A percentile compares a stretch with the other conserved stretches of the same genome.
Conservation (phyloP, 2,113 vertebrate genomes). For the Mystacornis crossleyi region DNA sequence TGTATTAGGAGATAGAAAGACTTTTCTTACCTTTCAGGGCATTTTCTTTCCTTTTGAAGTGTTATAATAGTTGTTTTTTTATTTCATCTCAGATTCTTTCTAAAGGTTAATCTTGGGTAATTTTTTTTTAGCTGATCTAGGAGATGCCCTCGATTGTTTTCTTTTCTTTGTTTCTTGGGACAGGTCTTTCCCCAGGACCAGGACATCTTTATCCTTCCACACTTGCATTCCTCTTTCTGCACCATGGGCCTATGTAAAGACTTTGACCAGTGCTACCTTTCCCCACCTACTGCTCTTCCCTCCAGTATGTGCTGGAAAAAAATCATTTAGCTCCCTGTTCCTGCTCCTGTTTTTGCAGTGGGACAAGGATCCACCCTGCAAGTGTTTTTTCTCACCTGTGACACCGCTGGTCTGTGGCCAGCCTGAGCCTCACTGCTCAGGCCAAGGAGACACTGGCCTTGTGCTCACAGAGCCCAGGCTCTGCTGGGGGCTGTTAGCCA, state of each 20-base stretch:
- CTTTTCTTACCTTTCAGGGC: background rate
- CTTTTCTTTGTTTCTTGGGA: background rate
- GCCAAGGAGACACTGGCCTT: fast-evolving
- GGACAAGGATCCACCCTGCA: background rate
- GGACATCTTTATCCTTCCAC: background rate
- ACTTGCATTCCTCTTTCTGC: fast-evolving
- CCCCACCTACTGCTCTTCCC: background rate
- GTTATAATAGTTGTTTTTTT: background rate
- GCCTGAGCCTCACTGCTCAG: background rate
- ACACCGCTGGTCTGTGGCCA: background rate
- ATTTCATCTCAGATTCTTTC: background rate
- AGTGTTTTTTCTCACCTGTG: background rate
- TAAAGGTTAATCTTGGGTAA: background rate
- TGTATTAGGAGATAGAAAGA: background rate
- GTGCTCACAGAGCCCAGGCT: background rate
- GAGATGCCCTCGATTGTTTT: background rate
- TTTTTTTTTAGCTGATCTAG: background rate
- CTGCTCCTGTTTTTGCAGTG: background rate
- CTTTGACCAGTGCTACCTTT: background rate
- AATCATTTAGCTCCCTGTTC: background rate
- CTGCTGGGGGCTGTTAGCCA: background rate
- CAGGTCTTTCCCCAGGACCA: background rate
- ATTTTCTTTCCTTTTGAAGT: background rate
- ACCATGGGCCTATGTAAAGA: background rate
- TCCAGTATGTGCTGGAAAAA: background rate